Base-by-base conservation (phyloP, 2,113 vertebrate genomes). In the Chloropsis cyanopogon region DNA sequence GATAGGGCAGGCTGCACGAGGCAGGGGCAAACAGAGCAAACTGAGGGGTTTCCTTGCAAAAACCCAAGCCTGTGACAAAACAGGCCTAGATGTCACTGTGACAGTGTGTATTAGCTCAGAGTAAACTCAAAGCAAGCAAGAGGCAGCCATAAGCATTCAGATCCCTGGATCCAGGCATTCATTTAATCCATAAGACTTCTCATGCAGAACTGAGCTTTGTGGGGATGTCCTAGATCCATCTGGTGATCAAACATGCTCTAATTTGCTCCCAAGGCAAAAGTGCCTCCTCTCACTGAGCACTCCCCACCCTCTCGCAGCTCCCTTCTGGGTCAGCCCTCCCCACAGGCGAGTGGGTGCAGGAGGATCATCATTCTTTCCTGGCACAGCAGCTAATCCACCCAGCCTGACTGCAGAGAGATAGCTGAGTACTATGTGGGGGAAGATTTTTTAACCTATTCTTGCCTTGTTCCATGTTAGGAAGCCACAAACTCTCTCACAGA, bases 321-420 rank as follows among this genome's bases (percentile, higher is more conserved):
- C 73, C 82, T 93, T 89, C 85, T 86, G 92, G 93, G 87, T 80
- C 87, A 90, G 77, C 93, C 90, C 90, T 96, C 41, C 92, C 93
- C 90, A 85, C 29, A 3, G 90, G 86, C 6, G 4, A 90, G 71
- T 77, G 78, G 85, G 70, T 90, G 90, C 91, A 56, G 46, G n/a
- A 90, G 86, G 88, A 86, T 91, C 76, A 86, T 88, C 92, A 69
- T 88, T 75, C 90, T 90, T 92, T 90, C 95, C 93, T 90, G 95
- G 90, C 95, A 94, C 93, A 82, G 82, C 81, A 87, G 84, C 59
- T 68, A 92, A 94, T 89, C 93, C 90, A 66, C 66, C 79, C 90
- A 59, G 83, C 79, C 79, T 46, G 94, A 39, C 88, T 75, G 66
- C 88, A 75, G 47, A 63, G 80, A 92, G 65, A 61, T 57, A 84